Percentiles rank a stretch among this genome's conserved stretches.
These are phyloP conservation scores for Campoletis raptor DNA, from an alignment of 2,888 invertebrate species.

Conservation along the genomic window DNA sequence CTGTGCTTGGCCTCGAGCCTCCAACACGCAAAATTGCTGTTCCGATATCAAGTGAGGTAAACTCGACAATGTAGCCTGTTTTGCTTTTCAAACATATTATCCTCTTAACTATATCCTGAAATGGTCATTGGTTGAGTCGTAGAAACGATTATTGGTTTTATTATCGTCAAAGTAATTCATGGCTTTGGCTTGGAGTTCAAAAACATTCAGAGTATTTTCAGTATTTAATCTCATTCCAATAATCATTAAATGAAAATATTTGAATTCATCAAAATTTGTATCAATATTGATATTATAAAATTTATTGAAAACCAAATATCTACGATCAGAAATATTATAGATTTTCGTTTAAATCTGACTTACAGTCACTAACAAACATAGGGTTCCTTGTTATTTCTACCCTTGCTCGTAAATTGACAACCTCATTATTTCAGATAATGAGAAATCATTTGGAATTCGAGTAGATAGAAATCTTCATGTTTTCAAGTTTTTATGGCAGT, in stretches of 20 bases:
- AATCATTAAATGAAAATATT: background rate
- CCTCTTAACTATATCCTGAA: background rate
- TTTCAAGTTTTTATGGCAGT: background rate
- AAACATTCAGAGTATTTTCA: background rate
- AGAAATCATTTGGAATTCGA: background rate
- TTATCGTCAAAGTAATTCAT: background rate
- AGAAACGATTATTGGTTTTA: background rate
- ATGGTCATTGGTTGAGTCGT: background rate
- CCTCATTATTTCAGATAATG: background rate
- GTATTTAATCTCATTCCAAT: background rate
- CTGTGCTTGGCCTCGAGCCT: conserved; percentile 23
- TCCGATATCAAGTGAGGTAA: background rate
- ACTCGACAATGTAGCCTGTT: background rate
- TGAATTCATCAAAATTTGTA: background rate
- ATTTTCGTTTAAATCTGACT: background rate
- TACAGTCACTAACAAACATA: conserved; percentile 1
- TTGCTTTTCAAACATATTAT: background rate
- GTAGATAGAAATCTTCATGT: conserved; percentile 2
- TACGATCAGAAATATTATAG: background rate
- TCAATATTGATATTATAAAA: background rate
- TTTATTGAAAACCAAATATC: background rate
- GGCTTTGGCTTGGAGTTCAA: background rate
- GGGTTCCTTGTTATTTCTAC: conserved; percentile 9
- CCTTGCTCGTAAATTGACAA: background rate
- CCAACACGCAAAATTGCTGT: conserved; percentile 19